A percentile compares a stretch with the other conserved stretches of the same genome.
These are phyloP conservation scores for Nesoenas mayeri DNA, from an alignment of 2,113 vertebrate genomes.

Conservation along the genomic window DNA sequence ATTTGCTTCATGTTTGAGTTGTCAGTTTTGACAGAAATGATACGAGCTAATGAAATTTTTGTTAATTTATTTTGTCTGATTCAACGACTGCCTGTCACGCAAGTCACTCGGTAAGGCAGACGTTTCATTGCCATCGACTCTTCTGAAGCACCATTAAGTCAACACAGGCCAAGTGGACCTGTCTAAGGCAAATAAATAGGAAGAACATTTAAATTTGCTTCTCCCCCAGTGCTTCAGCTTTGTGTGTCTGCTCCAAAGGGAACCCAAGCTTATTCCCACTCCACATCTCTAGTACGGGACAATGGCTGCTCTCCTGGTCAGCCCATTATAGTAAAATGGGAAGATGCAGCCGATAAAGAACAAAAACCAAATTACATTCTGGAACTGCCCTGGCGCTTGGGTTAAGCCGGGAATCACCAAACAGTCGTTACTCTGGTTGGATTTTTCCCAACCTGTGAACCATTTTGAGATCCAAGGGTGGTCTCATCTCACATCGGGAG, in stretches of 20 bases:
- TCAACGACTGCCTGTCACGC: constrained; percentile 69
- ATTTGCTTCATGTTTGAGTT: constrained; percentile 72
- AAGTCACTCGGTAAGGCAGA: constrained; percentile 54
- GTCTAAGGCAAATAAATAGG: constrained; percentile 75
- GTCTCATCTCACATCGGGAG: neutral
- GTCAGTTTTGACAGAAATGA: constrained; percentile 78
- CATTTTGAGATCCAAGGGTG: neutral
- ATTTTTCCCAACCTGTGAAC: neutral
- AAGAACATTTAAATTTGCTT: constrained; percentile 69
- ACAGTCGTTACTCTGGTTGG: neutral
- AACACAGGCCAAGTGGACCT: constrained; percentile 58
- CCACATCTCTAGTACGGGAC: neutral
- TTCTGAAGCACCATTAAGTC: constrained; percentile 52
- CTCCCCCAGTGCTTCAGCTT: constrained; percentile 48
- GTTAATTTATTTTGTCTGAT: constrained; percentile 83
- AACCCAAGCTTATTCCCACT: constrained; percentile 1
- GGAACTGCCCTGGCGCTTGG: neutral
- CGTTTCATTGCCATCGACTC: constrained; percentile 45
- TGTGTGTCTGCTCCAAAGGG: constrained; percentile 26
- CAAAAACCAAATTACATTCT: neutral
- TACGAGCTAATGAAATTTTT: constrained; percentile 79
- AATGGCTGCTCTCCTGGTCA: neutral
- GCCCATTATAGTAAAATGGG: neutral
- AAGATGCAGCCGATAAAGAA: neutral
- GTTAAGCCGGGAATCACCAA: neutral